Conservation (phyloP, 2,797 vertebrate species). For the Fratercula arctica region DNA sequence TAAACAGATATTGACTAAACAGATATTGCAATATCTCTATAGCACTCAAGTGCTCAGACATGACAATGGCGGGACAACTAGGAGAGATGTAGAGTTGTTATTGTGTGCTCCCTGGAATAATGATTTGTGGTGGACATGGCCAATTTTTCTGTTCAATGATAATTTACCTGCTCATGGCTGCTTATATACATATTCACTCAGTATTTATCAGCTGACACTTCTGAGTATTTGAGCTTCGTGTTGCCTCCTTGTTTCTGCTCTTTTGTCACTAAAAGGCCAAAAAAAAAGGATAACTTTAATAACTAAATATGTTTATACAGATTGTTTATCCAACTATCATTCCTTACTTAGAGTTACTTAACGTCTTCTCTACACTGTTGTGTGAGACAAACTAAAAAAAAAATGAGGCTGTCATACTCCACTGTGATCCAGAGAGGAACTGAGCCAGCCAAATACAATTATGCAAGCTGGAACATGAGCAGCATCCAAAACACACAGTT, state of each 20-base stretch:
- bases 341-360: background rate
- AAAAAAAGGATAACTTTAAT: background rate
- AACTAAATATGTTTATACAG: background rate
- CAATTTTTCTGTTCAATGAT: background rate
- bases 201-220: background rate
- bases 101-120: background rate
- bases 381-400: background rate
- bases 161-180: background rate
- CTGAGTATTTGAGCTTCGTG: background rate
- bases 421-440: background rate
- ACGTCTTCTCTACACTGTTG: background rate
- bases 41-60: background rate
- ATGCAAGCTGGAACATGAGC: constrained; percentile 2
- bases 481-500: background rate
- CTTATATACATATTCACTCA: background rate
- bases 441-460: background rate
- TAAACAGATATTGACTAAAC: background rate
- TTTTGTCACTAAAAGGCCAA: background rate
- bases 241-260: background rate
- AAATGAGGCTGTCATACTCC: background rate
- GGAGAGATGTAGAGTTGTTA: background rate
- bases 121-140: background rate
- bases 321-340: background rate
- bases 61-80: background rate
- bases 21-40: background rate